Conservation (phyloP, 1,140 invertebrate species). For the Capitella teleta region DNA sequence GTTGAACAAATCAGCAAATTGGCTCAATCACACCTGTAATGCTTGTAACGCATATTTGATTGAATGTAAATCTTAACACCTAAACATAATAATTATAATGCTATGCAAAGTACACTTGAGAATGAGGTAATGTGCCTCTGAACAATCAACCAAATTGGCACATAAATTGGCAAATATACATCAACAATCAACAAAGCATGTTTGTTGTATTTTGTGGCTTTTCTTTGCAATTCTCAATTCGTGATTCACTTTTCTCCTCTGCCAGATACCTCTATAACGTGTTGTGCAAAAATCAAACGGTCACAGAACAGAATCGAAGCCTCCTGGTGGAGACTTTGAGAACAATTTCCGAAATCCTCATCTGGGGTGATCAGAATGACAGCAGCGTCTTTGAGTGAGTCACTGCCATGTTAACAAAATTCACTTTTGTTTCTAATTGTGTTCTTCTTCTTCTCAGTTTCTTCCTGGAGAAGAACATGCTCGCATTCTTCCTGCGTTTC, state of each 20-base stretch:
- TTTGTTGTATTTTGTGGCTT: no score
- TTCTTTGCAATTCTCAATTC: no score
- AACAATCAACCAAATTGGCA: no score
- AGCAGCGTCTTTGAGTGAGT: conserved; percentile 97
- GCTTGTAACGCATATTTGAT: no score
- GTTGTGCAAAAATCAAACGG: conserved; percentile 89
- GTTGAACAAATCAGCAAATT: no score
- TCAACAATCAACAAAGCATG: not conserved
- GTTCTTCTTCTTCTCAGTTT: conserved; percentile 57
- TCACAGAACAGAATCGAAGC: conserved; percentile 86
- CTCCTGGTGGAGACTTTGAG: conserved; percentile 92
- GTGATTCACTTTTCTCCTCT: conserved; percentile 20
- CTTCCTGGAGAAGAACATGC: conserved; percentile 98
- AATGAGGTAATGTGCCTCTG: no score
- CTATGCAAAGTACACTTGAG: no score
- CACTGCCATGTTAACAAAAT: not conserved
- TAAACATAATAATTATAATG: no score
- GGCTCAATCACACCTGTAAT: no score
- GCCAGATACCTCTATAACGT: conserved; percentile 82
- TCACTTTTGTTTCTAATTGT: not conserved
- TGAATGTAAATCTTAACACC: no score
- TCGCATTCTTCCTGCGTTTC: conserved; percentile 92
- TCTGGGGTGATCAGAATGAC: conserved; percentile 99
- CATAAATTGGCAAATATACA: no score
- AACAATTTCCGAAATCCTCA: conserved; percentile 96